Evolutionary conservation across 2,797 vertebrate genomes (phyloP).

Genomic region (Betta splendens): DNA sequence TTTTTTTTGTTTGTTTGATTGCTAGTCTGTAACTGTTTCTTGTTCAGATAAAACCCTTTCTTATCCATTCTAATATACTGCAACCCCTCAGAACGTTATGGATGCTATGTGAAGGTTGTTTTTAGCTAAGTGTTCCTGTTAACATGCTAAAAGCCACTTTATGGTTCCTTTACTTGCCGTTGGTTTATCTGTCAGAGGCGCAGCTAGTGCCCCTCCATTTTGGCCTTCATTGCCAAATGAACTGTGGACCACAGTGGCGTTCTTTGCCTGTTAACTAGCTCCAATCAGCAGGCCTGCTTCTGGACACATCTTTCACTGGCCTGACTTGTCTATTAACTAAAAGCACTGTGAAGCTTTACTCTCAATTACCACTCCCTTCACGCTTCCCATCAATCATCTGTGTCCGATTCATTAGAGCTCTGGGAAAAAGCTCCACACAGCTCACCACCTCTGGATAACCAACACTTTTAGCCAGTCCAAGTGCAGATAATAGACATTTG

Average conservation of each 20-base stretch:
- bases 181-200: slow-evolving; percentile 51
- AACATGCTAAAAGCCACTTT: slow-evolving; percentile 56
- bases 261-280: slow-evolving; percentile 71
- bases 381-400: slow-evolving; percentile 76
- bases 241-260: slow-evolving; percentile 36
- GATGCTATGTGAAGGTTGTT: slow-evolving; percentile 58
- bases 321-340: slow-evolving; percentile 85
- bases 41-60: slow-evolving; percentile 48
- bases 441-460: slow-evolving; percentile 44
- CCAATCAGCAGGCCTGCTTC: slow-evolving; percentile 75
- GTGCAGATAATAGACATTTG: slow-evolving; percentile 41
- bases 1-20: slow-evolving; percentile 31
- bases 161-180: slow-evolving; percentile 54
- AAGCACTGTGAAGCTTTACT: slow-evolving; percentile 82
- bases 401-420: slow-evolving; percentile 74
- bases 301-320: slow-evolving; percentile 79
- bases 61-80: slow-evolving; percentile 44
- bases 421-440: slow-evolving; percentile 40
- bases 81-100: slow-evolving; percentile 53
- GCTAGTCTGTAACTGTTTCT: no score
- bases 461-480: slow-evolving; percentile 29
- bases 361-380: slow-evolving; percentile 84
- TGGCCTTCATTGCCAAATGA: slow-evolving; percentile 74
- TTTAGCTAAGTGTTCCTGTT: slow-evolving; percentile 64
- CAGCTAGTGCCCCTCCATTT: slow-evolving; percentile 31